A percentile compares a stretch with the other conserved stretches of the same genome.
These are phyloP conservation scores for Lamellibrachia luymesi DNA, from an alignment of 1,140 invertebrate species.

Conservation along the genomic window DNA sequence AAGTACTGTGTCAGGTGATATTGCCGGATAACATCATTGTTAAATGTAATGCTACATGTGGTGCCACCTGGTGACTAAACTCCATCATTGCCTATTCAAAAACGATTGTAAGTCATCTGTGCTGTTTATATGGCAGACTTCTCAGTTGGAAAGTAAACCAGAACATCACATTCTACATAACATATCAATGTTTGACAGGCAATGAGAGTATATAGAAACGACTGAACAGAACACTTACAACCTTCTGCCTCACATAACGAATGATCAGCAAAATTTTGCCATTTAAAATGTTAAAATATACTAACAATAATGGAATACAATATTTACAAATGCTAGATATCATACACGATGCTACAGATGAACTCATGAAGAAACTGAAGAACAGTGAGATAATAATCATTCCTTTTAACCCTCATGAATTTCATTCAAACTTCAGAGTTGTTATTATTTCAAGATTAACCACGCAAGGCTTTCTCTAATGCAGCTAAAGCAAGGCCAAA, in stretches of 20 bases:
- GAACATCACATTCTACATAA: neutral
- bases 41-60: neutral
- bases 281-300: neutral
- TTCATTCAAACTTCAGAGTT: neutral
- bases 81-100: neutral
- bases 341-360: neutral
- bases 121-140: neutral
- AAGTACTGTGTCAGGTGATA: neutral
- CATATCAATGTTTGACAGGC: neutral
- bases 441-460: neutral
- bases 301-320: neutral
- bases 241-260: neutral
- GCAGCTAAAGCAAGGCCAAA: neutral
- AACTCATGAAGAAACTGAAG: neutral
- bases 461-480: neutral
- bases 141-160: neutral
- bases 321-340: neutral
- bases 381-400: neutral
- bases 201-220: neutral
- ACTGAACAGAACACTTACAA: neutral
- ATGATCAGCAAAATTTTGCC: neutral
- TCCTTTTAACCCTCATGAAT: neutral
- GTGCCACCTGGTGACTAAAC: neutral
- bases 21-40: neutral
- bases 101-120: neutral